phyloP scores from a whole-genome alignment of 1,140 invertebrate species.

The Vanessa tameamea region DNA sequence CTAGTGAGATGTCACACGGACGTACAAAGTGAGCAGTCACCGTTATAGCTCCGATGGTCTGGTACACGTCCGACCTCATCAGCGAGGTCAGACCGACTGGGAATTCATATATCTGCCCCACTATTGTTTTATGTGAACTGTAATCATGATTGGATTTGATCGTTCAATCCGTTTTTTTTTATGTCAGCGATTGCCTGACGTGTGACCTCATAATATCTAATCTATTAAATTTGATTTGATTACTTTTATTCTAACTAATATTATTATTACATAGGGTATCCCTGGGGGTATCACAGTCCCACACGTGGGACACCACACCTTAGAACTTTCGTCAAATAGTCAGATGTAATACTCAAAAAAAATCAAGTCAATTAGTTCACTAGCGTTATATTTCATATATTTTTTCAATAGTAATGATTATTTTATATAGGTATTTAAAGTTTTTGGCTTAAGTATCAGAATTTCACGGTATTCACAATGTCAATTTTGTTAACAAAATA shows the following conservation, averaged over 20 bases:
- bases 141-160: slow-evolving; percentile 14
- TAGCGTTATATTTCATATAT: too few relatives aligned
- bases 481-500: slow-evolving; percentile 17
- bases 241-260: neutral
- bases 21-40: neutral
- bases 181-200: neutral
- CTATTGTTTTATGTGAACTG: slow-evolving; percentile 5
- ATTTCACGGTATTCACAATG: slow-evolving; percentile 8
- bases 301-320: too few relatives aligned
- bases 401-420: too few relatives aligned
- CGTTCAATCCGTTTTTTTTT: neutral
- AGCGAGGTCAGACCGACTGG: slow-evolving; percentile 3
- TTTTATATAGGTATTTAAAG: neutral
- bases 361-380: too few relatives aligned
- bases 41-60: slow-evolving; percentile 18
- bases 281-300: too few relatives aligned
- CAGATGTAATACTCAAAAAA: too few relatives aligned
- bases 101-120: slow-evolving; percentile 10
- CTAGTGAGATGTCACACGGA: neutral
- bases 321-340: too few relatives aligned
- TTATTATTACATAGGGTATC: too few relatives aligned
- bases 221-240: slow-evolving; percentile 1
- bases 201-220: slow-evolving; percentile 5
- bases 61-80: slow-evolving; percentile 27
- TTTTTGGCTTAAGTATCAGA: neutral